Percentiles rank a stretch among this genome's conserved stretches.
Evolutionary conservation across 2,113 vertebrate genomes (phyloP).

Genomic region (Trachemys scripta): DNA sequence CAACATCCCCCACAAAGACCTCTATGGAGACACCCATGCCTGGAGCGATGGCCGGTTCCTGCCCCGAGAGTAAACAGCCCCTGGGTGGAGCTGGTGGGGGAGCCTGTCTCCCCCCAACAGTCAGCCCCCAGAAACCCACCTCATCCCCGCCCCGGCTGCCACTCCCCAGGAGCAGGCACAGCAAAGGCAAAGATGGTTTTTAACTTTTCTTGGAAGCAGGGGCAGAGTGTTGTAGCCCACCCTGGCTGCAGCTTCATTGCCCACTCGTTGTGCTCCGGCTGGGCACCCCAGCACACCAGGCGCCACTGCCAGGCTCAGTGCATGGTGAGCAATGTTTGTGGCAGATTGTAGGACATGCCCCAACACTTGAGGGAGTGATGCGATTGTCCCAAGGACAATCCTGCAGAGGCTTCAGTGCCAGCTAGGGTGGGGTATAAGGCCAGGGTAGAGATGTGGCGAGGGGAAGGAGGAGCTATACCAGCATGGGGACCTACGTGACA

Average conservation of each 20-base stretch:
- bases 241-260: background rate
- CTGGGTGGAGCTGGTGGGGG: background rate
- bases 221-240: background rate
- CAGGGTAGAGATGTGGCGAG: too few relatives aligned
- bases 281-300: background rate
- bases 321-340: background rate
- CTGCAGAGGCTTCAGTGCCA: background rate
- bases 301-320: background rate
- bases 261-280: background rate
- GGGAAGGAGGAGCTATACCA: too few relatives aligned
- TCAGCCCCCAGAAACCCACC: background rate
- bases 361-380: background rate
- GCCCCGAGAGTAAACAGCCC: background rate
- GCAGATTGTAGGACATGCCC: background rate
- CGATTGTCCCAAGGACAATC: background rate
- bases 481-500: too few relatives aligned
- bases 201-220: background rate
- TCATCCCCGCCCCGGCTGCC: fast-evolving
- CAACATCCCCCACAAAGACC: background rate
- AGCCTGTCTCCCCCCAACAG: background rate
- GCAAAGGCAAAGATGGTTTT: background rate
- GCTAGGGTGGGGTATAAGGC: too few relatives aligned
- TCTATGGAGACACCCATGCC: background rate
- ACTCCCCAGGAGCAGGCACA: background rate
- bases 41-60: background rate